phyloP scores from a whole-genome alignment of 2,888 invertebrate species.

The Sesamia inferens region DNA sequence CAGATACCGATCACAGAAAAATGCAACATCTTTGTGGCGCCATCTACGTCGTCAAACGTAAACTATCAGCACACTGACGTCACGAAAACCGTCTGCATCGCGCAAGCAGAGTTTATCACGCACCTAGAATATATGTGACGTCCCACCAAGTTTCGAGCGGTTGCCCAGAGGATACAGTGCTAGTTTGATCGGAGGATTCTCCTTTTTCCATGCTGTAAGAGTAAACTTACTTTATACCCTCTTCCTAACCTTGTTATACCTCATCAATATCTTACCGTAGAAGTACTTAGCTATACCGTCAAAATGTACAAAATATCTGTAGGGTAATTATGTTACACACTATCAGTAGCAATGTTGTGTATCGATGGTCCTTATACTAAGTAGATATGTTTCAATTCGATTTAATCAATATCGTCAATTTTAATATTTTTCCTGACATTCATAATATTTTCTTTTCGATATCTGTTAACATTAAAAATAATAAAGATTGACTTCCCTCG shows the following conservation, averaged over 20 bases:
- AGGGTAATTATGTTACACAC: too few species aligned
- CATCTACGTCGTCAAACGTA: not conserved
- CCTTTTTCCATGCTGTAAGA: too few species aligned
- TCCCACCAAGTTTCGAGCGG: not conserved
- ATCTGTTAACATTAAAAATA: not conserved
- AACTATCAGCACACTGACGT: not conserved
- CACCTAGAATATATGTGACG: not conserved
- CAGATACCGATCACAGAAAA: too few species aligned
- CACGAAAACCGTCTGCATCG: not conserved
- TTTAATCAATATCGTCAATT: not conserved
- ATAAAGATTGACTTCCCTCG: constrained; percentile 2
- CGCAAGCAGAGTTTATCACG: not conserved
- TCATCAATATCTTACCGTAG: too few species aligned
- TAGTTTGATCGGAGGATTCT: too few species aligned
- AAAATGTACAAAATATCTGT: too few species aligned
- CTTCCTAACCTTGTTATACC: too few species aligned
- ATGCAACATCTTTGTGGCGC: not conserved
- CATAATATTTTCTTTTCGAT: constrained; percentile 5
- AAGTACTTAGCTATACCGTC: too few species aligned
- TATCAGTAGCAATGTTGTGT: too few species aligned
- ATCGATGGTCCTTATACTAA: too few species aligned
- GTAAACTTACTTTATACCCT: too few species aligned
- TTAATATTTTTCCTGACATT: not conserved
- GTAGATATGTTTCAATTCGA: not conserved
- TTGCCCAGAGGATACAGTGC: too few species aligned